A percentile compares a stretch with the other conserved stretches of the same genome.
Evolutionary conservation across 2,797 vertebrate species (phyloP).

Genomic region (Schizopygopsis malacanthus): DNA sequence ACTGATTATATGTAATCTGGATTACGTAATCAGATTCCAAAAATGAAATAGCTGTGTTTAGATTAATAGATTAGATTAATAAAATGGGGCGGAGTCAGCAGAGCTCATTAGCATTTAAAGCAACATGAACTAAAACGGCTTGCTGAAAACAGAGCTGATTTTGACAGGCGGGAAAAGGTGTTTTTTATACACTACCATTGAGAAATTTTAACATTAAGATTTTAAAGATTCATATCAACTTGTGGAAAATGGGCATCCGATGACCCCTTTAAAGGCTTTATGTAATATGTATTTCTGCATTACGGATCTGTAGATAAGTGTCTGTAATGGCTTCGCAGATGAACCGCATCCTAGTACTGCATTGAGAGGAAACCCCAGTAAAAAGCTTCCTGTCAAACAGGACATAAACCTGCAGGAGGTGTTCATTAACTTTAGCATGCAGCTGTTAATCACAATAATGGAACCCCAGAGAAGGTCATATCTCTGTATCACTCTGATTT

Average conservation of each 20-base stretch:
- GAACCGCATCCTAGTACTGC: constrained; percentile 19
- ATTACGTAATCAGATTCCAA: not conserved
- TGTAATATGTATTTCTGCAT: not conserved
- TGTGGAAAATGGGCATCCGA: too few species aligned
- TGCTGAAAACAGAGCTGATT: too few species aligned
- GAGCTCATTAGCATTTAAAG: too few species aligned
- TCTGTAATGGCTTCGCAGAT: constrained; percentile 38
- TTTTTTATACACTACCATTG: too few species aligned
- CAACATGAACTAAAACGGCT: too few species aligned
- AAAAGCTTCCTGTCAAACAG: constrained; percentile 49
- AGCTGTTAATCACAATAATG: constrained; percentile 62
- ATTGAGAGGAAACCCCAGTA: constrained; percentile 11
- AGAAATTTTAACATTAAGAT: too few species aligned
- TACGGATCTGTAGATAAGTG: constrained; percentile 30
- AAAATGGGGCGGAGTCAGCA: too few species aligned
- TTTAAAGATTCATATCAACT: too few species aligned
- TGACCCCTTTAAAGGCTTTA: not conserved
- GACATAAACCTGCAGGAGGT: constrained; percentile 57
- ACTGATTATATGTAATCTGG: not conserved
- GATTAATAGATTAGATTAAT: not conserved
- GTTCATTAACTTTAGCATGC: constrained; percentile 36
- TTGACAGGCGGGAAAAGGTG: too few species aligned
- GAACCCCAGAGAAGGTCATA: constrained; percentile 63
- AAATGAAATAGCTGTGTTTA: not conserved
- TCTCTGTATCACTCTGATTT: constrained; percentile 64